Evolutionary conservation across 1,140 invertebrate species (phyloP).

Genomic region (Phocides pigmalion): DNA sequence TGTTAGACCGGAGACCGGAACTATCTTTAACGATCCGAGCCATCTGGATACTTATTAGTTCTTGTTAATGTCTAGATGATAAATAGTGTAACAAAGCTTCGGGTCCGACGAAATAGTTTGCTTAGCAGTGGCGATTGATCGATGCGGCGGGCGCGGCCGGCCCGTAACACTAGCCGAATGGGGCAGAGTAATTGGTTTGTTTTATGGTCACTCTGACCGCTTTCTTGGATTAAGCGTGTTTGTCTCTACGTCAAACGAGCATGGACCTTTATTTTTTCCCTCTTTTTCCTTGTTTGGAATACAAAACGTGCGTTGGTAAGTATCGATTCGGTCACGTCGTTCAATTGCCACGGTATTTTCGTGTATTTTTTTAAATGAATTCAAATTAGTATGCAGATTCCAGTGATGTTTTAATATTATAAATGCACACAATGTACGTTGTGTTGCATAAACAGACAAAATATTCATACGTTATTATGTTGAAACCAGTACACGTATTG

Average conservation of each 20-base stretch:
- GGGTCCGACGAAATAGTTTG: conserved; percentile 33
- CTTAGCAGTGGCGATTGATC: conserved; percentile 35
- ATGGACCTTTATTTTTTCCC: not conserved
- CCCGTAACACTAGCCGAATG: conserved; percentile 26
- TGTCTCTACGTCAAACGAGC: conserved; percentile 12
- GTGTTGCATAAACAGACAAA: too few relatives aligned
- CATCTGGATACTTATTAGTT: not conserved
- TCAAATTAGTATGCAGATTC: too few relatives aligned
- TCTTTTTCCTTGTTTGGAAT: not conserved
- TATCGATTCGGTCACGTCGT: not conserved
- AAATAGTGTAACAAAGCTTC: conserved; percentile 17
- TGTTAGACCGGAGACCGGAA: too few relatives aligned
- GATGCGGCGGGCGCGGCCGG: conserved; percentile 33
- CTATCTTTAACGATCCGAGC: not conserved
- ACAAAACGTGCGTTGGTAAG: not conserved
- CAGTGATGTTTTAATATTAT: too few relatives aligned
- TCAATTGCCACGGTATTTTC: not conserved
- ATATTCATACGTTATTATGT: too few relatives aligned
- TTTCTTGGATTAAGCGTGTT: conserved; percentile 29
- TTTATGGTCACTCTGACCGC: conserved; percentile 33
- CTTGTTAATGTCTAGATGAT: not conserved
- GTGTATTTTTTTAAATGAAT: too few relatives aligned
- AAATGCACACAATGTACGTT: too few relatives aligned
- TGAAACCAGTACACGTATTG: too few relatives aligned
- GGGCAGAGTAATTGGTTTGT: conserved; percentile 35